phyloP scores from a whole-genome alignment of 2,797 vertebrate species.

The Synaphobranchus kaupii region DNA sequence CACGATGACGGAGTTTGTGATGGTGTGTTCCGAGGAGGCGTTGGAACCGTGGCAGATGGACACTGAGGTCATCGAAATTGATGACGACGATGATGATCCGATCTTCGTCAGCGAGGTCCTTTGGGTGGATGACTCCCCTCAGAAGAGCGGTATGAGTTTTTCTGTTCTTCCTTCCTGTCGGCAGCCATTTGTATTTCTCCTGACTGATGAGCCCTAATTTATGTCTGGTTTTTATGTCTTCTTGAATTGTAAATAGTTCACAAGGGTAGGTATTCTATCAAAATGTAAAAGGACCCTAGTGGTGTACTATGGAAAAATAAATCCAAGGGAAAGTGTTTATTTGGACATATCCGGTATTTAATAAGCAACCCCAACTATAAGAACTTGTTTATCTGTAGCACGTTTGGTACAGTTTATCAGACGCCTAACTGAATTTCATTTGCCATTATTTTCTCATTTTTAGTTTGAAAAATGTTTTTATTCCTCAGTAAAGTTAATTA shows the following conservation, averaged over 20 bases:
- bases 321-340: not conserved
- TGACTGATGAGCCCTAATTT: not conserved
- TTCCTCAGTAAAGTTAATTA: too few species aligned
- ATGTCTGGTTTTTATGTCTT: not conserved
- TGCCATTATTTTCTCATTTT: too few species aligned
- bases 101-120: slow-evolving; percentile 87
- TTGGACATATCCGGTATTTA: not conserved
- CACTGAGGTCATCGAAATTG: slow-evolving; percentile 74
- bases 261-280: not conserved
- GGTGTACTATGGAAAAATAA: too few species aligned
- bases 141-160: slow-evolving; percentile 52
- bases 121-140: slow-evolving; percentile 67
- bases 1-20: slow-evolving; percentile 83
- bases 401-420: too few species aligned
- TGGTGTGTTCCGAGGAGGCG: slow-evolving; percentile 88
- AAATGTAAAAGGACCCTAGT: not conserved
- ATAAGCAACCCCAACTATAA: too few species aligned
- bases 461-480: too few species aligned
- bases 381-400: too few species aligned
- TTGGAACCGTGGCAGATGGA: slow-evolving; percentile 83
- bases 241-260: not conserved
- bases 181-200: not conserved
- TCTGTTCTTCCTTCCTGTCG: not conserved
- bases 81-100: slow-evolving; percentile 80
- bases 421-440: too few species aligned